Evolutionary conservation across 2,888 invertebrate genomes (phyloP).

Genomic region (Andricus quercusramuli): DNA sequence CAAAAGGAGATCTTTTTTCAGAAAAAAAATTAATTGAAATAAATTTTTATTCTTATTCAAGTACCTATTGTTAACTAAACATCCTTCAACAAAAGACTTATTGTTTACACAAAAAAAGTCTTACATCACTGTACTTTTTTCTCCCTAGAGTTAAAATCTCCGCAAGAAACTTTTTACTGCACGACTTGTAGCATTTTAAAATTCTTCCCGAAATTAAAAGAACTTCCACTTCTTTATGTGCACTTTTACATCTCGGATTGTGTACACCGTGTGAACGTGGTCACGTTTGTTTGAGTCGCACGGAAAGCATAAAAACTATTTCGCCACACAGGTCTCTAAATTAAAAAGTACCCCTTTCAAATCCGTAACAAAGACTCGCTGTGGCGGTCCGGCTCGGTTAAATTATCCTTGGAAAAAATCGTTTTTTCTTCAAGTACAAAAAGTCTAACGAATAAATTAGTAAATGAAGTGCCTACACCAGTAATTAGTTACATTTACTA

Average conservation of each 20-base stretch:
- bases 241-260: slow-evolving; percentile 1
- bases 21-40: too few relatives aligned
- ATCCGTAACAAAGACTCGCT: slow-evolving; percentile 16
- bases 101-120: too few relatives aligned
- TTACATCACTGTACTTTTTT: too few relatives aligned
- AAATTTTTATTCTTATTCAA: too few relatives aligned
- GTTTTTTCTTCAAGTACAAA: not conserved
- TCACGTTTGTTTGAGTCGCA: slow-evolving; percentile 23
- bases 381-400: not conserved
- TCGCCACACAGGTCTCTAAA: slow-evolving; percentile 29
- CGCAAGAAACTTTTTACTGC: too few relatives aligned
- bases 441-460: not conserved
- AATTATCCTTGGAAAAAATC: slow-evolving; percentile 30
- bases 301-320: slow-evolving; percentile 28
- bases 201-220: too few relatives aligned
- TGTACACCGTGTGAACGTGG: slow-evolving; percentile 12
- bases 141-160: too few relatives aligned
- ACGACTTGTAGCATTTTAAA: too few relatives aligned
- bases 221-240: not conserved
- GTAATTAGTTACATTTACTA: too few relatives aligned
- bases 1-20: too few relatives aligned
- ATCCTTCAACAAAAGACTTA: too few relatives aligned
- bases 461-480: not conserved
- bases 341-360: slow-evolving; percentile 33
- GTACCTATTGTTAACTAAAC: too few relatives aligned